Evolutionary conservation across 1,140 invertebrate genomes (phyloP).

Genomic region (Pseudobourletiella spinata): DNA sequence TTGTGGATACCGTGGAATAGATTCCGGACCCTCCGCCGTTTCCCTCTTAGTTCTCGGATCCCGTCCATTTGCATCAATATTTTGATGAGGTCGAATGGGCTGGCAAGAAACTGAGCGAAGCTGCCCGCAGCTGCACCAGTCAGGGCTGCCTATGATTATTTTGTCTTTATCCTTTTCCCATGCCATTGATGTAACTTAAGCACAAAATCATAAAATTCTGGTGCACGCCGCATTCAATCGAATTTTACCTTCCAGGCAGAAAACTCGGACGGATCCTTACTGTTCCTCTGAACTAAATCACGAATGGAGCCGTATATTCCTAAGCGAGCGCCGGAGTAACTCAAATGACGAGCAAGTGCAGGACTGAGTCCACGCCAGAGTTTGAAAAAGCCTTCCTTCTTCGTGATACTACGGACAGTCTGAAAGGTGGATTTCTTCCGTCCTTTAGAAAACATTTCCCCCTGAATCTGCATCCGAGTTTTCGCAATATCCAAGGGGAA

Average conservation of each 20-base stretch:
- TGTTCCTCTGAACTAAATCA: background rate
- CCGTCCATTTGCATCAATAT: slow-evolving; percentile 59
- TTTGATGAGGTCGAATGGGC: slow-evolving; percentile 55
- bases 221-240: too few species aligned
- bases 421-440: background rate
- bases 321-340: background rate
- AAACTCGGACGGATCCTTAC: background rate
- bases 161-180: background rate
- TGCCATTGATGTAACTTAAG: background rate
- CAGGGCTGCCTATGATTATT: background rate
- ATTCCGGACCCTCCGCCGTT: slow-evolving; percentile 43
- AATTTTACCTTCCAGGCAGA: background rate
- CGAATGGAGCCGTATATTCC: background rate
- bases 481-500: background rate
- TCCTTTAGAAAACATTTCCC: background rate
- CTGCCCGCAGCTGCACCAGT: background rate
- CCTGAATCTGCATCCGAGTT: background rate
- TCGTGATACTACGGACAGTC: background rate
- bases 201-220: background rate
- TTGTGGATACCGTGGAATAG: slow-evolving; percentile 42
- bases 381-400: background rate
- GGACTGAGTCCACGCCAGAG: background rate
- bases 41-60: slow-evolving; percentile 45
- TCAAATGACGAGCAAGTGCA: background rate
- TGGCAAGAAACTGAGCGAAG: slow-evolving; percentile 48